Conservation (phyloP, 2,797 vertebrate species). For the Tolypeutes matacus region DNA sequence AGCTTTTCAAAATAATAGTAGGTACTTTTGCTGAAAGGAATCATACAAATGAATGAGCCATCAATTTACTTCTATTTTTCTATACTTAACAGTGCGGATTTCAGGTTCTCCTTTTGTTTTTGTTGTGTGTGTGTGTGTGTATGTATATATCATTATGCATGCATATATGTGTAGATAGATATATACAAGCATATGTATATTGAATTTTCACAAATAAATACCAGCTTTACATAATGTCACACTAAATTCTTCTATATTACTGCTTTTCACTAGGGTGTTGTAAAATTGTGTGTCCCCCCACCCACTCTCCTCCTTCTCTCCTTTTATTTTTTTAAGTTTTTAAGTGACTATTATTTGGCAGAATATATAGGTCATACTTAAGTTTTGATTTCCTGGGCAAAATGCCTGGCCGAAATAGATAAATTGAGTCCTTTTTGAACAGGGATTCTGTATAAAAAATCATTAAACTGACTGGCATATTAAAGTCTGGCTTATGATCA, state of each 20-base stretch:
- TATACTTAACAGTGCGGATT: slow-evolving; percentile 12
- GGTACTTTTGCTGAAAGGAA: slow-evolving; percentile 2
- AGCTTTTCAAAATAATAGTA: not conserved
- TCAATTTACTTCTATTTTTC: not conserved
- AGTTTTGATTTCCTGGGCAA: not conserved
- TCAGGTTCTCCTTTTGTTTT: not conserved
- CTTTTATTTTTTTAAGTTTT: not conserved
- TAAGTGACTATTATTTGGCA: not conserved
- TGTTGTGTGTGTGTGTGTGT: not conserved
- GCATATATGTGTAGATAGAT: not conserved
- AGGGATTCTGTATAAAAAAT: slow-evolving; percentile 18
- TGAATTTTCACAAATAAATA: slow-evolving; percentile 35
- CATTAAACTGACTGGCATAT: not conserved
- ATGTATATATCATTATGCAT: not conserved
- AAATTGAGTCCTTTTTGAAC: slow-evolving; percentile 32
- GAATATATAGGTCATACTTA: not conserved
- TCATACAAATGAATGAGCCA: not conserved
- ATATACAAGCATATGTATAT: not conserved
- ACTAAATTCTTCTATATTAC: not conserved
- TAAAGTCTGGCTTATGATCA: not conserved
- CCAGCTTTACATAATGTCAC: not conserved
- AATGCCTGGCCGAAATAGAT: not conserved
- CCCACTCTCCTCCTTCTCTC: not conserved
- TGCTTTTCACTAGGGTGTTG: not conserved
- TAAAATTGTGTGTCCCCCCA: not conserved